Conservation (phyloP, 2,113 vertebrate species). For the Dipodomys stephensi region DNA sequence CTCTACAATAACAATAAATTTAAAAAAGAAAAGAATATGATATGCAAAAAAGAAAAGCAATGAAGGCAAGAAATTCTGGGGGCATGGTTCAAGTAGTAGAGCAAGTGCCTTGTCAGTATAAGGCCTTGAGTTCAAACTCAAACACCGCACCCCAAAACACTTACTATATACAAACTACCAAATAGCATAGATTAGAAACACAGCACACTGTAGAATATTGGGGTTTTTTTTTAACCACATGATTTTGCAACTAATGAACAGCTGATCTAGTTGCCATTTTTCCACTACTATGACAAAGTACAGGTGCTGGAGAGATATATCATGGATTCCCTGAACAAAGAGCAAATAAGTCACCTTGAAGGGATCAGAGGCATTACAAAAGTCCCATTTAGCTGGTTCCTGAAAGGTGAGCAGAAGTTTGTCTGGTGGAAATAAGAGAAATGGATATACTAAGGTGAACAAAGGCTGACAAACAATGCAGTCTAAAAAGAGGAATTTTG, state of each 20-base stretch:
- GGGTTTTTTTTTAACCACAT: not conserved
- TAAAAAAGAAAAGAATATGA: too few species aligned
- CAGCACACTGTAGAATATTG: not conserved
- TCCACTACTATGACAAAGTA: too few species aligned
- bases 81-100: too few species aligned
- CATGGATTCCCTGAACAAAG: not conserved
- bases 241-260: not conserved
- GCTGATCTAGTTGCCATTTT: not conserved
- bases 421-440: constrained; percentile 28
- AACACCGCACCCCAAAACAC: too few species aligned
- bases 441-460: not conserved
- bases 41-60: too few species aligned
- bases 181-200: not conserved
- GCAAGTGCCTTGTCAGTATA: too few species aligned
- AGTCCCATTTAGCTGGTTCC: not conserved
- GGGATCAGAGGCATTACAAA: not conserved
- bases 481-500: constrained; percentile 29
- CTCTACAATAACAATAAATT: too few species aligned
- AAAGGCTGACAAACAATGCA: constrained; percentile 10
- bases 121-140: too few species aligned
- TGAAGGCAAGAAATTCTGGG: too few species aligned
- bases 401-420: constrained; percentile 22
- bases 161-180: not conserved
- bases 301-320: not conserved
- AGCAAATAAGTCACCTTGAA: constrained; percentile 31